phyloP scores from a whole-genome alignment of 2,797 vertebrate genomes.

The Brachymystax lenok region DNA sequence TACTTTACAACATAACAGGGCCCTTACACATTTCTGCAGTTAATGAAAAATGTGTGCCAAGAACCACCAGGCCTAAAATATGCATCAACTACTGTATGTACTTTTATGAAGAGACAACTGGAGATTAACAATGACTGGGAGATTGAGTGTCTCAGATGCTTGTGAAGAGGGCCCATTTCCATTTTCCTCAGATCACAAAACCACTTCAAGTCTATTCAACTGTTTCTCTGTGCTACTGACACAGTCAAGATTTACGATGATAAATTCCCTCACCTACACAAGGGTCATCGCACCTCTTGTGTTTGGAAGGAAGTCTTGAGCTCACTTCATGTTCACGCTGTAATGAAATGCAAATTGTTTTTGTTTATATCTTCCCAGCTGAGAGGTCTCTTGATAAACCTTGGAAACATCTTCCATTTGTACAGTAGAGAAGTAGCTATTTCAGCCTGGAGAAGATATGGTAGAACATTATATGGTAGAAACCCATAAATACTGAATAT shows the following conservation, averaged over 20 bases:
- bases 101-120: conserved; percentile 21
- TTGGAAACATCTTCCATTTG: conserved; percentile 3
- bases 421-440: conserved; percentile 5
- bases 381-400: conserved; percentile 21
- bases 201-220: conserved; percentile 20
- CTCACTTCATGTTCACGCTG: conserved; percentile 25
- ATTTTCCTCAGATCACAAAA: conserved; percentile 23
- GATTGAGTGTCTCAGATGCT: conserved; percentile 22
- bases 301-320: not conserved
- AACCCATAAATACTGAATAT: not conserved
- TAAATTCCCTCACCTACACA: conserved; percentile 29
- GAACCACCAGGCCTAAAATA: conserved; percentile 17
- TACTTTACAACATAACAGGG: conserved; percentile 22
- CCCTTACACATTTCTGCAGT: conserved; percentile 21
- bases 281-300: conserved; percentile 11
- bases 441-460: not conserved
- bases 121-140: conserved; percentile 16
- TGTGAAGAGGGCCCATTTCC: conserved; percentile 16
- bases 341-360: conserved; percentile 41
- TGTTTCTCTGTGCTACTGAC: not conserved
- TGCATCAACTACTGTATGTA: conserved; percentile 19
- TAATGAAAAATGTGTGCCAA: conserved; percentile 26
- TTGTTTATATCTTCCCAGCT: conserved; percentile 39
- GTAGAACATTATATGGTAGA: conserved; percentile 1
- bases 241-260: conserved; percentile 16